Percentiles rank a stretch among this genome's conserved stretches.
phyloP scores from a whole-genome alignment of 2,888 invertebrate species.

The Lycaena phlaeas region DNA sequence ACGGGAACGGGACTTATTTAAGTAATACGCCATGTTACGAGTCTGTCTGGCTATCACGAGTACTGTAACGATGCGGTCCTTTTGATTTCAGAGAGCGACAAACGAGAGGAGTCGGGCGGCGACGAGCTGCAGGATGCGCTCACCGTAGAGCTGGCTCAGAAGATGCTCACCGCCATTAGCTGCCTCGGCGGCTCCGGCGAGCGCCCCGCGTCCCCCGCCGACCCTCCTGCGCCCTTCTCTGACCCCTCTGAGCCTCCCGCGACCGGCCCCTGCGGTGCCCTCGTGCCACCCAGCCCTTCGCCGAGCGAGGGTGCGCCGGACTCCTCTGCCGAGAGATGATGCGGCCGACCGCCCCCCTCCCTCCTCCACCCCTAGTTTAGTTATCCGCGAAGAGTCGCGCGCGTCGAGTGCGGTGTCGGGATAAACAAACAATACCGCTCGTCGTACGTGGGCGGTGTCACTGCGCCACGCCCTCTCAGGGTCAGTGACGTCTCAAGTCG shows the following conservation, averaged over 20 bases:
- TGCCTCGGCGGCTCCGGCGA: conserved; percentile 42
- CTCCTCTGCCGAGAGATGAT: conserved; percentile 16
- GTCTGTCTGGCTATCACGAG: no score
- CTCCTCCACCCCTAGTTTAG: conserved; percentile 4
- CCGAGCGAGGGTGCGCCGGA: neutral
- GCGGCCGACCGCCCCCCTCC: conserved; percentile 5
- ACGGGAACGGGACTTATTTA: no score
- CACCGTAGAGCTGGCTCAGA: conserved; percentile 37
- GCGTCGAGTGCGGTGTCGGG: no score
- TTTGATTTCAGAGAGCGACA: neutral
- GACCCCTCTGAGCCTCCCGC: conserved; percentile 1
- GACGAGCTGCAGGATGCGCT: conserved; percentile 12
- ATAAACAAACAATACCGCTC: no score
- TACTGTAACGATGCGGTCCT: no score
- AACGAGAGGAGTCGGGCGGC: neutral
- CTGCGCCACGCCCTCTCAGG: no score
- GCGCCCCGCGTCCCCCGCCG: conserved; percentile 24
- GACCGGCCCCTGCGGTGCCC: neutral
- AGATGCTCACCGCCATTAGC: conserved; percentile 52
- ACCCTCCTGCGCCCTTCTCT: neutral
- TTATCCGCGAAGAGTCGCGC: neutral
- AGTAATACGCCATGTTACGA: no score
- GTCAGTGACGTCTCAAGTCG: no score
- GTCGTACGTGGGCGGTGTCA: no score
- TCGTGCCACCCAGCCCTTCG: neutral